Base-by-base conservation (phyloP, 2,797 vertebrate species). In the Oryzias sinensis region DNA sequence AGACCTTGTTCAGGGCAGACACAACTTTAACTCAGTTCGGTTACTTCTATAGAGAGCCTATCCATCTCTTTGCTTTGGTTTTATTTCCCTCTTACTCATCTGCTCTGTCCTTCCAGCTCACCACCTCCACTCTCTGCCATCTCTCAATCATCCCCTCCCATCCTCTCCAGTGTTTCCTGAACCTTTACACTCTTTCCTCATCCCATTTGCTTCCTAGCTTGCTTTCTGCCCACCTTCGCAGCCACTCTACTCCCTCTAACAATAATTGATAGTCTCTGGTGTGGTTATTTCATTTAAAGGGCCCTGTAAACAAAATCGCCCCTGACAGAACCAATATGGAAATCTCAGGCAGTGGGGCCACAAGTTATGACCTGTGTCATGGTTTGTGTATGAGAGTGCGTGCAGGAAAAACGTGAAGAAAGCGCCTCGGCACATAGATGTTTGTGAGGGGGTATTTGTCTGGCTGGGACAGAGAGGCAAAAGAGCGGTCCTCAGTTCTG, bases 251-350 rank as follows among this genome's bases (percentile, higher is more conserved):
- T 57, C 67, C 53, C 67, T 43, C 64, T 56, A 58, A 20, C 68
- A 43, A 65, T 88, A 86, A 91, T 84, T 88, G 88, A 91, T 89
- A 74, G 79, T 43, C 27, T 67, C 60, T 51, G 24, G 50, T 62
- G 75, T 65, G 83, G 77, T 83, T 92, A 90, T 90, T 92, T 90
- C 90, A 92, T 88, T 81, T 71, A 80, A 86, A 89, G 82, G 80
- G 82, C 77, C 86, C 80, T 87, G 90, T 93, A 91, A 91, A 92
- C 90, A 89, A 88, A 90, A 79, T 82, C 40, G 72, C 77, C 78
- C 77, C 56, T 81, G 91, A 91, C 91, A 88, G 86, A 83, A 79
- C 62, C 87, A 90, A 89, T 92, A 91, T 92, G 88, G 90, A 89
- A 89, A 91, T 91, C 74, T 76, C 54, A 65, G 50, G 57, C 76